Percentiles rank a stretch among this genome's conserved stretches.
phyloP scores from a whole-genome alignment of 1,140 invertebrate genomes.

The Lepidostoma basale region DNA sequence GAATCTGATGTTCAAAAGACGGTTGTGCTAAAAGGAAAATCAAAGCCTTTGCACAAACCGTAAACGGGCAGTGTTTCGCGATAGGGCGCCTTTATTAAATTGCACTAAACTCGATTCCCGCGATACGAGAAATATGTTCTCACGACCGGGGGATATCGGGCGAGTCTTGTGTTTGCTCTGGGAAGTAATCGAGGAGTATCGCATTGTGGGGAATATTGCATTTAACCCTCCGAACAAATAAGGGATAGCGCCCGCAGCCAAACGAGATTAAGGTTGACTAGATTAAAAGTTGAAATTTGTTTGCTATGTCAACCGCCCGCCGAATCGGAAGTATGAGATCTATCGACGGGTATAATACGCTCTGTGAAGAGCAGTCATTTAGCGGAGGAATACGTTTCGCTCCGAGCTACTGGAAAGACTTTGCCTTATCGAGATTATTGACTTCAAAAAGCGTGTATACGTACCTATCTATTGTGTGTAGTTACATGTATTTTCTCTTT shows the following conservation, averaged over 20 bases:
- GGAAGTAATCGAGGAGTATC: conserved; percentile 43
- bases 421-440: no score
- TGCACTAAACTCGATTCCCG: conserved; percentile 9
- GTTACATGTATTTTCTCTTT: no score
- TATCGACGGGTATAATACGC: no score
- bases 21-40: no score
- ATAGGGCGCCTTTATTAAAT: conserved; percentile 23
- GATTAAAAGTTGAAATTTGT: conserved; percentile 47
- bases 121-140: conserved; percentile 29
- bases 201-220: conserved; percentile 44
- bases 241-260: conserved; percentile 38
- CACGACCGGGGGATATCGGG: not conserved
- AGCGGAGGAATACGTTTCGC: no score
- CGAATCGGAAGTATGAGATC: conserved; percentile 18
- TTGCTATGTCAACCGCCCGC: conserved; percentile 32
- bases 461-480: no score
- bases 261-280: conserved; percentile 45
- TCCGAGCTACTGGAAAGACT: no score
- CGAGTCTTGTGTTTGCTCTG: conserved; percentile 34
- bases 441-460: no score
- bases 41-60: no score
- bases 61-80: not conserved
- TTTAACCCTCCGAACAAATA: conserved; percentile 46
- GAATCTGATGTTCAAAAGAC: no score
- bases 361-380: no score